Percentiles rank a stretch among this genome's conserved stretches.
Conservation (phyloP, 37 sponge, comb jelly and placozoan species). For the Cliona cf. orientalis region DNA sequence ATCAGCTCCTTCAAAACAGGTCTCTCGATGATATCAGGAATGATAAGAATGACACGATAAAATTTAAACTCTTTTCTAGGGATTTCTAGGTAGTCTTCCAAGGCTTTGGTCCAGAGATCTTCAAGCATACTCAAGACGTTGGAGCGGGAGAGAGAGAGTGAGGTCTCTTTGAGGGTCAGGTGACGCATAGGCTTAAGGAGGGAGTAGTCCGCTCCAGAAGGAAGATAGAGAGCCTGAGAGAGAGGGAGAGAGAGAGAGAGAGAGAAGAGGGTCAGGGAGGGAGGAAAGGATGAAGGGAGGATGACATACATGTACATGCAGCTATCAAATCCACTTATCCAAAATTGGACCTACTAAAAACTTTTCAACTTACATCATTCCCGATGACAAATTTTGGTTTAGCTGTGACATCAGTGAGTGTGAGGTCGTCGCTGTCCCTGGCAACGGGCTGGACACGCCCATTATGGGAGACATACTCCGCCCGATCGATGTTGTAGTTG, state of each 20-base stretch:
- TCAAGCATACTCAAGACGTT: constrained; percentile 72
- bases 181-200: constrained; percentile 87
- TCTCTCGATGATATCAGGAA: constrained; percentile 74
- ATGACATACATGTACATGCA: constrained; percentile 6
- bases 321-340: too few species aligned
- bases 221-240: constrained; percentile 81
- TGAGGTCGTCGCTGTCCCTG: constrained; percentile 38
- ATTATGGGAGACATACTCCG: constrained; percentile 57
- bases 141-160: constrained; percentile 15
- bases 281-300: neutral
- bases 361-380: constrained; percentile 68
- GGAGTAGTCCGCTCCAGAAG: constrained; percentile 58
- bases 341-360: neutral
- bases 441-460: constrained; percentile 37
- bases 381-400: constrained; percentile 80
- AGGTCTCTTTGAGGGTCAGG: neutral
- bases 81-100: constrained; percentile 74
- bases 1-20: constrained; percentile 65
- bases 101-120: constrained; percentile 84
- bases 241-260: too few species aligned
- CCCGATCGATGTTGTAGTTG: constrained; percentile 6
- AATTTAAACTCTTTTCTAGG: constrained; percentile 71
- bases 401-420: constrained; percentile 51
- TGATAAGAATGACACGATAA: constrained; percentile 63
- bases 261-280: neutral